These are phyloP conservation scores for Microtus oregoni DNA, from an alignment of 2,113 vertebrate genomes.

Conservation along the genomic window DNA sequence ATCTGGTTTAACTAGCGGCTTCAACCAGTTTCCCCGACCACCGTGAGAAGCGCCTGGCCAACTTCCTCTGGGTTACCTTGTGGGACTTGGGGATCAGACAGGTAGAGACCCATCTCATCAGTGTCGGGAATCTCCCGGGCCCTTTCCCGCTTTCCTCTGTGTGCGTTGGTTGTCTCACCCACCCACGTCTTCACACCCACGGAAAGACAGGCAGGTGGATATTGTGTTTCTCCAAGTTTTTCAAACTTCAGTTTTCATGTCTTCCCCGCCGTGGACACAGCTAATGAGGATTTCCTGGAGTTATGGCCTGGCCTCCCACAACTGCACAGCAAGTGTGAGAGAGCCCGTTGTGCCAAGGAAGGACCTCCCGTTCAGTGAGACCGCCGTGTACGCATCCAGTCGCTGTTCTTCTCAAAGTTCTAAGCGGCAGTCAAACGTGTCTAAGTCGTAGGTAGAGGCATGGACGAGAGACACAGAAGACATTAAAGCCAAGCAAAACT, in stretches of 20 bases:
- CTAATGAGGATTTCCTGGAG: background rate
- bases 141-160: background rate
- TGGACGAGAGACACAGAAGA: background rate
- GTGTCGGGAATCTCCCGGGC: background rate
- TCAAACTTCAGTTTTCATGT: background rate
- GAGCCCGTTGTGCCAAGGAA: background rate
- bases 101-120: background rate
- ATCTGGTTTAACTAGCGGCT: background rate
- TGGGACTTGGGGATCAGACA: background rate
- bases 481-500: constrained; percentile 18
- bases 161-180: background rate
- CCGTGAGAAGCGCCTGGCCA: background rate
- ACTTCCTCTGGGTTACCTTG: background rate
- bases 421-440: background rate
- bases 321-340: background rate
- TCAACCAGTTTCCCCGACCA: background rate
- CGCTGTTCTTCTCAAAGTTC: background rate
- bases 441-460: background rate
- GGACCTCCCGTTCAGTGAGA: background rate
- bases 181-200: background rate
- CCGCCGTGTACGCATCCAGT: background rate
- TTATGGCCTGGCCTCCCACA: background rate
- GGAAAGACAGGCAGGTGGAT: background rate
- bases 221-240: background rate
- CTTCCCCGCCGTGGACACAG: background rate